Evolutionary conservation across 1,140 invertebrate genomes (phyloP), one percentile per base, ranked within the genome.

Genomic region (Carposina sasakii): DNA sequence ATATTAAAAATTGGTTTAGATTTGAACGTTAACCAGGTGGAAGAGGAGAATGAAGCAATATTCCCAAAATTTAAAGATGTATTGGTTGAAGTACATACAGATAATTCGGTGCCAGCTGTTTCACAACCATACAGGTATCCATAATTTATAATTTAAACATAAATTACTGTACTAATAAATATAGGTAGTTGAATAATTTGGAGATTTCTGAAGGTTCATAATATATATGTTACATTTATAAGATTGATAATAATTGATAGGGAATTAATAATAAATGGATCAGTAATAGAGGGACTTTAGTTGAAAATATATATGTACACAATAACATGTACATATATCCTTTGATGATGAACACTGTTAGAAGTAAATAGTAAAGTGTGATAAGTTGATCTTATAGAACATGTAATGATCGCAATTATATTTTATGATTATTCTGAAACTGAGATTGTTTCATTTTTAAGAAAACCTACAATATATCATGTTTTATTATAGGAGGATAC

Each of bases 31-130:
- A 33, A 45, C 26, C 15, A 3, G 16, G 22, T 63, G 40, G 59
- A 67, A 33, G 8, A 20, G 10, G 30, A 55, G 12, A n/a, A 30
- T n/a, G 13, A 28, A n/a, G 16, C 41, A 28, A 39, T 12, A 8
- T 73, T 71, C 56, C 67, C 65, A 4, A 68, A 68, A 55, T 47
- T 73, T 48, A 68, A 67, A 65, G 48, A 53, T 58, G 40, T 73
- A 48, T 10, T 41, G 16, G 33, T 81, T 5, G 31, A 63, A 39
- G 50, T 74, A 17, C 37, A 64, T 9, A 62, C 68, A 44, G 53
- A 72, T 52, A 37, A 47, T 39, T 48, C 51, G 15, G 34, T 71
- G 1, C 60, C 45, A 2, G 63, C 67, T 17, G 59, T 75, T 9
- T 50, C 26, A 37, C 67, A 73, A 39, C 67, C 69, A 19, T 69